phyloP scores from a whole-genome alignment of 1,140 invertebrate genomes.

The Contarinia nasturtii region DNA sequence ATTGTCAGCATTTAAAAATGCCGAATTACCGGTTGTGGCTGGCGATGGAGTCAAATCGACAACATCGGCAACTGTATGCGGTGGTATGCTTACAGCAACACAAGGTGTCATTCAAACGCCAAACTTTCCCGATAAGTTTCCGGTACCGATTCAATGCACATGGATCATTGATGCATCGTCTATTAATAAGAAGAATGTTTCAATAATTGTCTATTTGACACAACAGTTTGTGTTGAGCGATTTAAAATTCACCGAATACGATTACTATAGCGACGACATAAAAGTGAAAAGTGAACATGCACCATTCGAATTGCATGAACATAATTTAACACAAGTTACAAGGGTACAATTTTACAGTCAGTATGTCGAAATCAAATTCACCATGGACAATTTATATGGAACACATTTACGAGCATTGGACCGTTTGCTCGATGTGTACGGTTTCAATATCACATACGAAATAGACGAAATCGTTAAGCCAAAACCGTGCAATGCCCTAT shows the following conservation, averaged over 20 bases:
- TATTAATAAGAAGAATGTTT: constrained; percentile 24
- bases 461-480: constrained; percentile 33
- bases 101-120: constrained; percentile 59
- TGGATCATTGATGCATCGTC: constrained; percentile 71
- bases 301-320: constrained; percentile 33
- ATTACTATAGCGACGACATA: constrained; percentile 31
- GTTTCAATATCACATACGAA: constrained; percentile 85
- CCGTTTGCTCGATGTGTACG: constrained; percentile 64
- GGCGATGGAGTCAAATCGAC: constrained; percentile 2
- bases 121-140: constrained; percentile 58
- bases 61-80: constrained; percentile 25
- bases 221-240: constrained; percentile 70
- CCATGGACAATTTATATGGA: constrained; percentile 50
- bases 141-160: constrained; percentile 59
- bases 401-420: constrained; percentile 65
- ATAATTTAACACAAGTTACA: constrained; percentile 44
- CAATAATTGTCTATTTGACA: constrained; percentile 70
- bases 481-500: constrained; percentile 50
- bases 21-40: neutral
- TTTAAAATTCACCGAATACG: constrained; percentile 63
- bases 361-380: constrained; percentile 60
- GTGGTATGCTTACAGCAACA: constrained; percentile 35
- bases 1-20: neutral
- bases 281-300: constrained; percentile 26
- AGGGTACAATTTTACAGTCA: constrained; percentile 49